A percentile compares a stretch with the other conserved stretches of the same genome.
These are phyloP conservation scores for Andrena haemorrhoa DNA, from an alignment of 2,888 invertebrate genomes.

Conservation along the genomic window DNA sequence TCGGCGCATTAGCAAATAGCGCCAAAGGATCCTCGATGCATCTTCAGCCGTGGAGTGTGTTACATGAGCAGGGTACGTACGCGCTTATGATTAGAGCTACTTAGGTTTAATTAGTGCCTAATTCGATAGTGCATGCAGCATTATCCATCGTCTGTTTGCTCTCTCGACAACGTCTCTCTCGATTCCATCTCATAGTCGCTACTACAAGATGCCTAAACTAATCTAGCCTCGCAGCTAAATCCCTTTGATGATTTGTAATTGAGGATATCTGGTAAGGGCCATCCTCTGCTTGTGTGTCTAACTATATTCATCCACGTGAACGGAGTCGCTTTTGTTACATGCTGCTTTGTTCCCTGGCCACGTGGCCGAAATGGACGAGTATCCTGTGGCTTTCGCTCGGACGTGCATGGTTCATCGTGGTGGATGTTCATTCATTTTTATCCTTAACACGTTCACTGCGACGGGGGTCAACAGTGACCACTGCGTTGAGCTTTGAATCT, in stretches of 20 bases:
- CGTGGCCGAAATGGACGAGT: no score
- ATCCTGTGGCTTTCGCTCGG: no score
- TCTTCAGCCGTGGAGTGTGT: slow-evolving; percentile 26
- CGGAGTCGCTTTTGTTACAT: neutral
- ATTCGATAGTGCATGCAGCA: slow-evolving; percentile 57
- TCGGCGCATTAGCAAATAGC: slow-evolving; percentile 8
- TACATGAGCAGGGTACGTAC: slow-evolving; percentile 19
- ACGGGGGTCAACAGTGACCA: no score
- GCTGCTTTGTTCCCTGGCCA: no score
- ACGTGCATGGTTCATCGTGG: no score
- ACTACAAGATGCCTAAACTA: slow-evolving; percentile 70
- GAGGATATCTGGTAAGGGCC: slow-evolving; percentile 69
- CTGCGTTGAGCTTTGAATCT: no score
- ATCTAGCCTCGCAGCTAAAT: slow-evolving; percentile 67
- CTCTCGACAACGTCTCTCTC: slow-evolving; percentile 63
- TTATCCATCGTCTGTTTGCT: slow-evolving; percentile 67
- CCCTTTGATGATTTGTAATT: slow-evolving; percentile 74
- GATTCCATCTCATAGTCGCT: slow-evolving; percentile 53
- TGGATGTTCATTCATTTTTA: no score
- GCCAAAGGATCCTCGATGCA: slow-evolving; percentile 10
- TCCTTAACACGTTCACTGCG: no score
- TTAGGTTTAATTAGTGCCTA: slow-evolving; percentile 67
- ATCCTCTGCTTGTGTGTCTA: neutral
- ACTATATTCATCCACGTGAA: slow-evolving; percentile 17
- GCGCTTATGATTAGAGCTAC: slow-evolving; percentile 60